phyloP scores from a whole-genome alignment of 2,113 vertebrate species.

The Alouatta palliata region DNA sequence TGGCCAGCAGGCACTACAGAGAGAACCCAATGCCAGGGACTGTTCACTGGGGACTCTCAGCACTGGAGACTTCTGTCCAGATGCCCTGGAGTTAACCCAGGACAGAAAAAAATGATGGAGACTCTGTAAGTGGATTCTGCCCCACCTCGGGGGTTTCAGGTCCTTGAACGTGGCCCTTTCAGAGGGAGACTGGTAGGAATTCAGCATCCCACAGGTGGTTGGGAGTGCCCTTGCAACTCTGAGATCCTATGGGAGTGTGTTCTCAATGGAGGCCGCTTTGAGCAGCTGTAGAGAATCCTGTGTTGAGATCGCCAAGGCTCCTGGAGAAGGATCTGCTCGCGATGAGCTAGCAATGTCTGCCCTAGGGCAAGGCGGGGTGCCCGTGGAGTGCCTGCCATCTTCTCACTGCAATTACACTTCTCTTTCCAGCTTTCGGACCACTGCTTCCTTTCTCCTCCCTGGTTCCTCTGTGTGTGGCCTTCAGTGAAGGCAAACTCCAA shows the following conservation, averaged over 20 bases:
- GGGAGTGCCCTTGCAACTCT: not conserved
- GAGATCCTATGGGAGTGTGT: not conserved
- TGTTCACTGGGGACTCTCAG: not conserved
- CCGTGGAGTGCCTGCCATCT: rapidly evolving
- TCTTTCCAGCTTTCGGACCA: not conserved
- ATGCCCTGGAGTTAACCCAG: not conserved
- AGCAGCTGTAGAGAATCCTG: not conserved
- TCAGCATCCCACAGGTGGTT: not conserved
- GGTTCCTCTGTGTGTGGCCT: not conserved
- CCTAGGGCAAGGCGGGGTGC: not conserved
- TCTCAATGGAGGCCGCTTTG: too few relatives aligned
- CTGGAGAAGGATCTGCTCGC: not conserved
- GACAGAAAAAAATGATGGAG: rapidly evolving
- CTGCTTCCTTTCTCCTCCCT: not conserved
- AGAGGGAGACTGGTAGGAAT: not conserved
- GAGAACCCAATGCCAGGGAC: not conserved
- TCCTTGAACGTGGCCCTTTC: not conserved
- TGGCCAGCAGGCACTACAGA: not conserved
- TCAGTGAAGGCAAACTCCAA: not conserved
- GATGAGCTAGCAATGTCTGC: not conserved
- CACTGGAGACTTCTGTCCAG: not conserved
- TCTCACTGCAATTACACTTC: too few relatives aligned
- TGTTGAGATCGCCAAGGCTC: not conserved
- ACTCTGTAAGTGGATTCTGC: not conserved
- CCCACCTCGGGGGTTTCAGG: not conserved